Evolutionary conservation across 2,797 vertebrate genomes (phyloP).

Genomic region (Limosa lapponica): DNA sequence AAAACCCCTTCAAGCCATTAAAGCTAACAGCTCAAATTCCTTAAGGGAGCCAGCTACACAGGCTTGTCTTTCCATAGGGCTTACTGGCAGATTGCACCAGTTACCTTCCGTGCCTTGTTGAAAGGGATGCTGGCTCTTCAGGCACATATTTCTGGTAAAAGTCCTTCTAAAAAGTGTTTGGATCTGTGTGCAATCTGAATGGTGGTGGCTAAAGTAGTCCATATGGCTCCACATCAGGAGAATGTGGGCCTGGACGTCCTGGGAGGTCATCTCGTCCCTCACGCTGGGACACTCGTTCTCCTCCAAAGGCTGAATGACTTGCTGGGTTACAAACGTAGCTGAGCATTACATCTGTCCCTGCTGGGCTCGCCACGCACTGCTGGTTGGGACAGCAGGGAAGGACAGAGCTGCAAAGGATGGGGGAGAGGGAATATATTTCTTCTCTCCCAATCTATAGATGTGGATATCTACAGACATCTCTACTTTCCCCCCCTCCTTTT

Average conservation of each 20-base stretch:
- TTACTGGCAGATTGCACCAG: neutral
- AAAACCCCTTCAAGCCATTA: neutral
- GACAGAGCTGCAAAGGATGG: neutral
- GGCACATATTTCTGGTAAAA: neutral
- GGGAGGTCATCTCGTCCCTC: neutral
- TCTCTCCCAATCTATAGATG: neutral
- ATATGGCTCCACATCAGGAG: neutral
- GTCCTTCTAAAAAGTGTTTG: neutral
- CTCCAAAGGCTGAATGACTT: neutral
- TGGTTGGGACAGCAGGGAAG: neutral
- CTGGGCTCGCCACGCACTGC: neutral
- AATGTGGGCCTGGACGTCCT: neutral
- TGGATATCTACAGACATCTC: neutral
- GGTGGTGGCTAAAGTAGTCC: neutral
- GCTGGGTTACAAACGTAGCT: neutral
- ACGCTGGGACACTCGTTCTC: rapidly evolving
- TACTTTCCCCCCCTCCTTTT: neutral
- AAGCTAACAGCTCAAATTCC: slow-evolving; percentile 31
- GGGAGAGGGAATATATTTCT: neutral
- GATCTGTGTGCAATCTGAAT: neutral
- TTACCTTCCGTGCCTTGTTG: neutral
- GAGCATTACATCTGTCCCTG: neutral
- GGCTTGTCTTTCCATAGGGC: neutral
- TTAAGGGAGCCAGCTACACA: neutral
- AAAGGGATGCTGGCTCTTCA: neutral